phyloP scores from a whole-genome alignment of 2,888 invertebrate species.

The Dasypogon diadema region DNA sequence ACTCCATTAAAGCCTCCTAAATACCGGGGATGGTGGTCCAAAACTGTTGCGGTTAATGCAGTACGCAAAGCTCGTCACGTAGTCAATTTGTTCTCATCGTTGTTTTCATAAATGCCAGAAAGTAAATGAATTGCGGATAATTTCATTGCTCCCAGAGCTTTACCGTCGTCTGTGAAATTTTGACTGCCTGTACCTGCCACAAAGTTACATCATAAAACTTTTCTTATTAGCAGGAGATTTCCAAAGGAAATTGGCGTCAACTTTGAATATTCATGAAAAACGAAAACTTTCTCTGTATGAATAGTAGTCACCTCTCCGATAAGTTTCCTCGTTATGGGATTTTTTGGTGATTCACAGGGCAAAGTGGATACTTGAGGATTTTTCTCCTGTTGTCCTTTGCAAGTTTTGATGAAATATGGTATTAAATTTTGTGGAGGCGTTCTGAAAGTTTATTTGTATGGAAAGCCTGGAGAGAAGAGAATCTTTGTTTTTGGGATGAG shows the following conservation, averaged over 20 bases:
- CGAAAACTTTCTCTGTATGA: background rate
- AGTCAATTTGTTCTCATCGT: slow-evolving; percentile 8
- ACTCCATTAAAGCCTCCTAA: too few species aligned
- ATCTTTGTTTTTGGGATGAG: too few species aligned
- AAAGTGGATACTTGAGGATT: background rate
- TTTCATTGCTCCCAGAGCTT: slow-evolving; percentile 2
- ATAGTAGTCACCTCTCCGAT: background rate
- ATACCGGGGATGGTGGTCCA: too few species aligned
- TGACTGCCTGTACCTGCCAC: slow-evolving; percentile 9
- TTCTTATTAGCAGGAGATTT: slow-evolving; percentile 52
- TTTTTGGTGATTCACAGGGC: background rate
- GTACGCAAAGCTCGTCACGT: slow-evolving; percentile 2
- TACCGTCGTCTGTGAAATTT: slow-evolving; percentile 11
- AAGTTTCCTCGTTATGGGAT: background rate
- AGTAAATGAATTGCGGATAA: slow-evolving; percentile 25
- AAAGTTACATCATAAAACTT: slow-evolving; percentile 53
- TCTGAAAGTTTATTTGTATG: background rate
- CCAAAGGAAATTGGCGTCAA: slow-evolving; percentile 49
- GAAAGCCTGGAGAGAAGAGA: too few species aligned
- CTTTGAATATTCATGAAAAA: slow-evolving; percentile 43
- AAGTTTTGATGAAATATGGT: background rate
- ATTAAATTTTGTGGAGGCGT: background rate
- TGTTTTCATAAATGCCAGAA: slow-evolving; percentile 23
- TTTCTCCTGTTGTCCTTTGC: too few species aligned
- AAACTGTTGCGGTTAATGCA: too few species aligned